Conservation (phyloP, 2,113 vertebrate species). For the Anarhynchus alexandrinus region DNA sequence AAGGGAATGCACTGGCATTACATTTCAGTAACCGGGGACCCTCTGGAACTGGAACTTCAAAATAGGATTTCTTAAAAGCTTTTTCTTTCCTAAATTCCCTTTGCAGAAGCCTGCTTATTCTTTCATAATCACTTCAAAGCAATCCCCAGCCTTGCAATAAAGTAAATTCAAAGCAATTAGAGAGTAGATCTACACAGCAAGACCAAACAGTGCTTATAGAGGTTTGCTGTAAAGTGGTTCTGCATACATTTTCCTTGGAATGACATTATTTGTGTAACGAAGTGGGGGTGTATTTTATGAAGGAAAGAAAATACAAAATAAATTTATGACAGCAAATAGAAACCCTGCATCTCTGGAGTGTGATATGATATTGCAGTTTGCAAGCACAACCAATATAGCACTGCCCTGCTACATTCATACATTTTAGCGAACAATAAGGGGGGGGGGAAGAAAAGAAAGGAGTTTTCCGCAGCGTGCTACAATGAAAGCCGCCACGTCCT, state of each 20-base stretch:
- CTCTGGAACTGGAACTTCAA: constrained; percentile 41
- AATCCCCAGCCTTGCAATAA: constrained; percentile 71
- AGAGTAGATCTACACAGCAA: constrained; percentile 55
- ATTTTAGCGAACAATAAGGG: constrained; percentile 43
- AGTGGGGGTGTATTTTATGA: not conserved
- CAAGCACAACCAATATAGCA: constrained; percentile 46
- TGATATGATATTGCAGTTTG: constrained; percentile 50
- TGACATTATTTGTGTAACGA: constrained; percentile 59
- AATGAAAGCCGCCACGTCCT: not conserved
- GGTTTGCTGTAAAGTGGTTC: constrained; percentile 54
- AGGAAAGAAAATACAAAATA: constrained; percentile 2
- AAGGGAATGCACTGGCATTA: not conserved
- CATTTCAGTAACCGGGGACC: not conserved
- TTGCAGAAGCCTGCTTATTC: constrained; percentile 63
- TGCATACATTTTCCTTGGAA: constrained; percentile 58
- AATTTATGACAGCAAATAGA: constrained; percentile 64
- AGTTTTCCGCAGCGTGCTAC: not conserved
- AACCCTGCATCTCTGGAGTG: constrained; percentile 61
- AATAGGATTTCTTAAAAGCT: constrained; percentile 59
- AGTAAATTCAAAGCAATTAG: constrained; percentile 76
- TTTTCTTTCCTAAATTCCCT: constrained; percentile 58
- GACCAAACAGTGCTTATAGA: constrained; percentile 54
- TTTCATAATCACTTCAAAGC: constrained; percentile 73
- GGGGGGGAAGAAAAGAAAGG: not conserved
- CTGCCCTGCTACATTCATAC: constrained; percentile 30